Percentiles rank a stretch among this genome's conserved stretches.
Evolutionary conservation across 2,888 invertebrate genomes (phyloP).

Genomic region (Hybos culiciformis): DNA sequence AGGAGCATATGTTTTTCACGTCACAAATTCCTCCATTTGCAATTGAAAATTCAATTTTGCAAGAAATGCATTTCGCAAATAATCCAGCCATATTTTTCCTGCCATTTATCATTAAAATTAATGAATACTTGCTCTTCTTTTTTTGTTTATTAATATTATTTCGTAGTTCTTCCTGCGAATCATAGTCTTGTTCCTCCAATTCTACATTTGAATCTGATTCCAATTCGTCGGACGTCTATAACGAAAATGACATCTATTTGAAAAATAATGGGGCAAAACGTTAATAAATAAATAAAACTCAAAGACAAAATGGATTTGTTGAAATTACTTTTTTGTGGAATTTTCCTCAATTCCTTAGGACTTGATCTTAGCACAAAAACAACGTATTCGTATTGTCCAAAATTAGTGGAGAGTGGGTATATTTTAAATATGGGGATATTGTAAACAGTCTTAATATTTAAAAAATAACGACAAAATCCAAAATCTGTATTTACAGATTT

Average conservation of each 20-base stretch:
- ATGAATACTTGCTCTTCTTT: conserved; percentile 1
- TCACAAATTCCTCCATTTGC: conserved; percentile 1
- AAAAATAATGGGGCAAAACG: background rate
- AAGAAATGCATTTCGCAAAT: background rate
- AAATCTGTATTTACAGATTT: no score
- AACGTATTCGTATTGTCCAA: no score
- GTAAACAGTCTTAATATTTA: no score
- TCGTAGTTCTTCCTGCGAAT: no score
- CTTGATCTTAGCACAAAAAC: no score
- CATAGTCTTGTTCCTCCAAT: no score
- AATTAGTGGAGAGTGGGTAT: no score
- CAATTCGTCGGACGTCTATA: no score
- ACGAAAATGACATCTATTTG: background rate
- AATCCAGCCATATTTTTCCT: background rate
- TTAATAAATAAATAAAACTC: background rate
- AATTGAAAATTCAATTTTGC: background rate
- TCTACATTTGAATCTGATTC: no score
- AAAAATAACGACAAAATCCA: no score
- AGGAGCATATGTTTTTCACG: background rate
- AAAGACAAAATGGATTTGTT: background rate
- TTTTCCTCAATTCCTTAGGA: background rate
- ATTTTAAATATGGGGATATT: no score
- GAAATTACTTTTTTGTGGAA: background rate
- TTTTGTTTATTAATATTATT: no score
- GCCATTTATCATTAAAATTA: background rate